phyloP scores from a whole-genome alignment of 2,797 vertebrate species.

The Pseudomugil gertrudae region DNA sequence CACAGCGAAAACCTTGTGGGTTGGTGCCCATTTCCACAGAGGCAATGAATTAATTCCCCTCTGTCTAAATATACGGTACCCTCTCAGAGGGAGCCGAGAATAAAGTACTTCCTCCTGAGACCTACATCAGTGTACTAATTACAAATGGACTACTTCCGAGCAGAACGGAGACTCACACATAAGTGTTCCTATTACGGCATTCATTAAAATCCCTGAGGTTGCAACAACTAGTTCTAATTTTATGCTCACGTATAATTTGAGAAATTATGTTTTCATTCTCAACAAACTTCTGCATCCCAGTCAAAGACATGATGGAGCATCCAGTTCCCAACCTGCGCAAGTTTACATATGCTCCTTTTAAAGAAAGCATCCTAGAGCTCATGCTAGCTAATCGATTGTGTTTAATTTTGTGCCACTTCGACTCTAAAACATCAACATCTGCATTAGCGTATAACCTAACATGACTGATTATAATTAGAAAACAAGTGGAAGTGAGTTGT shows the following conservation, averaged over 20 bases:
- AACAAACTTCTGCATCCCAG: too few relatives aligned
- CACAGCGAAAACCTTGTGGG: constrained; percentile 32
- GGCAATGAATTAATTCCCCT: constrained; percentile 63
- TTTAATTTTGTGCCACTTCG: too few relatives aligned
- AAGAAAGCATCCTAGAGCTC: too few relatives aligned
- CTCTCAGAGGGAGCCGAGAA: constrained; percentile 52
- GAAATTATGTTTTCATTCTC: too few relatives aligned
- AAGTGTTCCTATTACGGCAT: not conserved
- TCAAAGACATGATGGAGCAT: too few relatives aligned
- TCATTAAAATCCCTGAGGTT: not conserved
- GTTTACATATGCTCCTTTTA: too few relatives aligned
- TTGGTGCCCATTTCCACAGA: constrained; percentile 18
- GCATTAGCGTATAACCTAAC: too few relatives aligned
- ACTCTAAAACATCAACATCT: too few relatives aligned
- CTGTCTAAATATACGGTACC: constrained; percentile 60
- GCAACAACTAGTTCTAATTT: not conserved
- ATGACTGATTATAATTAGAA: too few relatives aligned
- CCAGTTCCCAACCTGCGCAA: too few relatives aligned
- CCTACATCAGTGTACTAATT: constrained; percentile 60
- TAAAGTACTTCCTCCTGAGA: constrained; percentile 51
- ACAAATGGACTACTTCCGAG: constrained; percentile 46
- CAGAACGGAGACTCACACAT: constrained; percentile 12
- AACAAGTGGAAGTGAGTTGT: too few relatives aligned
- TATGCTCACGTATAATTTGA: not conserved
- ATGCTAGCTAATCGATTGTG: too few relatives aligned